These are phyloP conservation scores for Ichneumoninae sp. DNA, from an alignment of 2,888 invertebrate genomes.

Conservation along the genomic window DNA sequence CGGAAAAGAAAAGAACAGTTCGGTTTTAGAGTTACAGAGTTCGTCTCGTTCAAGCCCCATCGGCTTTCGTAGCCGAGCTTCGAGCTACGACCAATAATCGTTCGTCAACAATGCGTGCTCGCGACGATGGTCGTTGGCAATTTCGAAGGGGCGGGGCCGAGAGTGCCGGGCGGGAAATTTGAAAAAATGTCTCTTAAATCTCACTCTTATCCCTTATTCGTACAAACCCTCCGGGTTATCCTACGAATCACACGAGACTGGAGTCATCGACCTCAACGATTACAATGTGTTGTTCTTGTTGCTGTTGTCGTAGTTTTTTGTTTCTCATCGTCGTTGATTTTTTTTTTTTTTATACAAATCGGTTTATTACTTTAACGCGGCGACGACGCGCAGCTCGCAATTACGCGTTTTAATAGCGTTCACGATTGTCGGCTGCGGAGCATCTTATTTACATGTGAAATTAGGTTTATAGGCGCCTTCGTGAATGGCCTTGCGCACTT, in stretches of 20 bases:
- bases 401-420: constrained; percentile 24
- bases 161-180: background rate
- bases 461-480: constrained; percentile 59
- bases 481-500: constrained; percentile 33
- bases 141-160: background rate
- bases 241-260: constrained; percentile 44
- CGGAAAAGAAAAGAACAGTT: constrained; percentile 33
- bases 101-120: background rate
- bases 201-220: constrained; percentile 42
- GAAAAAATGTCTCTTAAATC: constrained; percentile 4
- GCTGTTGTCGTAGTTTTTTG: constrained; percentile 9
- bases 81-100: background rate
- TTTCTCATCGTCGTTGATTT: constrained; percentile 22
- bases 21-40: background rate
- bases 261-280: constrained; percentile 37
- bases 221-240: constrained; percentile 32
- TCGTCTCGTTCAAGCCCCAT: background rate
- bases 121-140: background rate
- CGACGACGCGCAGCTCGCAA: constrained; percentile 46
- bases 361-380: constrained; percentile 59
- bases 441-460: constrained; percentile 67
- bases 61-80: background rate
- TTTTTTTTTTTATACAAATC: constrained; percentile 57
- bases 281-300: constrained; percentile 21
- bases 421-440: constrained; percentile 34